phyloP scores from a whole-genome alignment of 2,888 invertebrate genomes.

The Thymelicus acteon region DNA sequence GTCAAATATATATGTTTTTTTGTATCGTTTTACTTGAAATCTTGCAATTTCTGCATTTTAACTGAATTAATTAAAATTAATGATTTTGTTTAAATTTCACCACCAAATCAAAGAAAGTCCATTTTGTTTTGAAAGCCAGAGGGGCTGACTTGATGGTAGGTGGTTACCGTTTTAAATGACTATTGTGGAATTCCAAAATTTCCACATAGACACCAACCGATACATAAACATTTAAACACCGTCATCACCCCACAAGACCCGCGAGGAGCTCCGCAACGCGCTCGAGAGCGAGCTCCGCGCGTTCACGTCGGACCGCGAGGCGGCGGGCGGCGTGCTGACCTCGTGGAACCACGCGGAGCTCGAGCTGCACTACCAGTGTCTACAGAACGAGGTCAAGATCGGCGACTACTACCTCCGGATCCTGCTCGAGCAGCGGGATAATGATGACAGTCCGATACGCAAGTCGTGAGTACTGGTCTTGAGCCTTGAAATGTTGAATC shows the following conservation, averaged over 20 bases:
- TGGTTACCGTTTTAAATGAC: too few relatives aligned
- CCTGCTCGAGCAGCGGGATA: conserved; percentile 95
- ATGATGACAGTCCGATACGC: conserved; percentile 93
- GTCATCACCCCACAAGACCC: conserved; percentile 85
- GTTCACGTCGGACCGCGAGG: conserved; percentile 95
- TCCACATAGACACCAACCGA: too few relatives aligned
- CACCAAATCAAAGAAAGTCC: too few relatives aligned
- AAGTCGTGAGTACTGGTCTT: conserved; percentile 90
- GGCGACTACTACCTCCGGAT: conserved; percentile 99
- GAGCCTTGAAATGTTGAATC: background rate
- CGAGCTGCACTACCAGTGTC: conserved; percentile 96
- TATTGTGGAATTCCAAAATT: too few relatives aligned
- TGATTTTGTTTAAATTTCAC: too few relatives aligned
- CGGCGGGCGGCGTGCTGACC: conserved; percentile 92
- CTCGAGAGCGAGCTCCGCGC: conserved; percentile 96
- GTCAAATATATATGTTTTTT: too few relatives aligned
- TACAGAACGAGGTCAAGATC: conserved; percentile 98
- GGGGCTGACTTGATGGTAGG: too few relatives aligned
- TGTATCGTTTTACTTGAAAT: too few relatives aligned
- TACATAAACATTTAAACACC: too few relatives aligned
- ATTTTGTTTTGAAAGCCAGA: too few relatives aligned
- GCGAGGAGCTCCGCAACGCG: conserved; percentile 96
- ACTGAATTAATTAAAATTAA: too few relatives aligned
- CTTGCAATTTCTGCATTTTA: too few relatives aligned
- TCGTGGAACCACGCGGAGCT: conserved; percentile 99